Base-by-base conservation (phyloP, 2,797 vertebrate genomes). In the Psittacula derbiana region DNA sequence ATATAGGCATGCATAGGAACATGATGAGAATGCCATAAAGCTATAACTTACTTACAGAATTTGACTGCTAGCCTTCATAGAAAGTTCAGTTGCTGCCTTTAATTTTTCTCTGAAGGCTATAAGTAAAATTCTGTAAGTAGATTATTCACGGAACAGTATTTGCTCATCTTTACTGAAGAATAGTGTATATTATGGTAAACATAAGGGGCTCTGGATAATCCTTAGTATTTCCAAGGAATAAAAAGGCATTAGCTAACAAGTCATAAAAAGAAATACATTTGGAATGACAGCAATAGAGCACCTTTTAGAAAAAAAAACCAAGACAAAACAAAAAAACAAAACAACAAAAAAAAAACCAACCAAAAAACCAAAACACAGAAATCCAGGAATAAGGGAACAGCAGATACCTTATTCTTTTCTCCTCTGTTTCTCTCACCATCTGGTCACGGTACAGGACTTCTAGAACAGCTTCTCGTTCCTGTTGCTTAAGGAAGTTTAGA, bases 391-490 rank as follows among this genome's bases (percentile, higher is more conserved):
- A 80, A 15, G 11, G 27, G 6, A 18, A 36, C 0, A 3, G 8
- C 50, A 67, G 76, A 4, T 97, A 99, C 99, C 99, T 98, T 96
- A 99, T 97, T 94, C 99, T 97, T 85, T 99, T 98, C 28, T 99
- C 98, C n/a, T 99, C 99, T 0, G 90, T 82, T 76, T 94, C 97
- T 8, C 98, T 98, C 74, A 99, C 96, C 23, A 97, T 92, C 94
- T 97, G 98, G 93, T 99, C 99, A 85, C 99, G 98, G 89, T 97
- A 97, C 16, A 99, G 98, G 60, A 99, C 99, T 83, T 99, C 98
- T 80, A 99, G 96, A 58, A 99, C 95, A 75, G 92, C 92, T 31
- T 99, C 98, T 67, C 90, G 98, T 67, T 99, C 99, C 83, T 98
- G 13, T 57, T 97, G 98, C 87, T 98, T 98, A 81, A 99, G 98